A percentile compares a stretch with the other conserved stretches of the same genome.
Conservation (phyloP, 2,113 vertebrate species). For the Carollia perspicillata region DNA sequence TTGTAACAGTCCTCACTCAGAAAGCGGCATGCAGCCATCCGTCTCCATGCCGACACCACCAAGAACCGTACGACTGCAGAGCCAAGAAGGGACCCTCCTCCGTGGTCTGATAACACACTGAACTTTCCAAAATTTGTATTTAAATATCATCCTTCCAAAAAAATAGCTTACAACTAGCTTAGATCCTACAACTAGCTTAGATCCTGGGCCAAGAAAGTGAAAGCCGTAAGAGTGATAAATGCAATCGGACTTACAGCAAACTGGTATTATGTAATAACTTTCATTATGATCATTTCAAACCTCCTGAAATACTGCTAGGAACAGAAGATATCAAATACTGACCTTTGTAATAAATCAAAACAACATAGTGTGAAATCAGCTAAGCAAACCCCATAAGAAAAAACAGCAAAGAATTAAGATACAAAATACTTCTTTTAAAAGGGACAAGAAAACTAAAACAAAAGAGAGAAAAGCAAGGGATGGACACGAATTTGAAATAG, state of each 20-base stretch:
- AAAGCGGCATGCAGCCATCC: neutral
- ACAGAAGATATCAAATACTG: neutral
- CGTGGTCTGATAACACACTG: neutral
- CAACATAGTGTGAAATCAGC: neutral
- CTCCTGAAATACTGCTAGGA: neutral
- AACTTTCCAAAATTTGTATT: neutral
- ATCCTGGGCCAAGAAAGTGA: neutral
- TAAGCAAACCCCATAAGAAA: neutral
- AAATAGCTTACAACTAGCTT: neutral
- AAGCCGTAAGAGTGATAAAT: neutral
- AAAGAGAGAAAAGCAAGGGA: neutral
- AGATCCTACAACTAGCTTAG: neutral
- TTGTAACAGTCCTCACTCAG: constrained; percentile 17
- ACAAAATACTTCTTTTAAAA: neutral
- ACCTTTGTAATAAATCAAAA: neutral
- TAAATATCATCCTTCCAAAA: neutral
- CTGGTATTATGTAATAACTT: neutral
- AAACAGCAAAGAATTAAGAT: neutral
- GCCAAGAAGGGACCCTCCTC: neutral
- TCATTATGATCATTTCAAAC: neutral
- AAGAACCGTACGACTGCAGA: neutral
- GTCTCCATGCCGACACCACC: neutral
- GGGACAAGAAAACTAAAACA: neutral
- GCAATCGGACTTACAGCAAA: neutral
- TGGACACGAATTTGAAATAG: neutral